Evolutionary conservation across 2,113 vertebrate species (phyloP), one percentile per base, ranked within the genome.

Genomic region (Pelmatolapia mariae): DNA sequence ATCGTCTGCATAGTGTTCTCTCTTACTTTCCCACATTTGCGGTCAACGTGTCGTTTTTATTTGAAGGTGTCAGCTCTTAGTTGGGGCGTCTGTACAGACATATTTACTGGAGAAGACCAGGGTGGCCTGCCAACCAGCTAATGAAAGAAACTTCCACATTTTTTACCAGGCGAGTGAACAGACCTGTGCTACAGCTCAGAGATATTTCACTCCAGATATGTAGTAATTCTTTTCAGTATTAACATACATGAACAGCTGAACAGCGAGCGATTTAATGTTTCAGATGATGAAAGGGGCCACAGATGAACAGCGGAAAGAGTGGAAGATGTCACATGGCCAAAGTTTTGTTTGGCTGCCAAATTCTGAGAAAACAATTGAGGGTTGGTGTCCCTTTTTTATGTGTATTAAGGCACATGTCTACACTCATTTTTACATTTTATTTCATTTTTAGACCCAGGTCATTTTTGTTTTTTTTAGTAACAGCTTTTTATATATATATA

Each of bases 101-200:
- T 99, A 99, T 92, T 96, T 99, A 50, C 95, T 99, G 85, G 98
- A 99, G 95, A 99, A 99, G 94, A 99, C 98, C 15, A 96, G 99
- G 86, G 97, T 99, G 87, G 93, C 97, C 80, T 96, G 95, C 89
- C 98, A 99, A 91, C 97, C 97, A 2, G 93, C 96, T 19, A 95
- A 22, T 8, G 99, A 99, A 91, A 98, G 98, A 92, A 99, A 99
- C 94, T 99, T 99, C 83, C 99, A 99, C 92, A 98, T 99, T 88
- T 99, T 99, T 92, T 99, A 99, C 88, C 98, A 99, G 97, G 99
- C 97, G 43, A 93, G 86, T 59, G 16, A 66, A 36, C 24, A 36
- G 16, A n/a, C 22, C 43, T 26, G 4, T 19, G 3, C 16, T 16
- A 26, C 53, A 54, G 22, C 13, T 68, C 13, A 22, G 3, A 13